Evolutionary conservation across 2,113 vertebrate genomes (phyloP).

Genomic region (Choloepus hoffmanni): DNA sequence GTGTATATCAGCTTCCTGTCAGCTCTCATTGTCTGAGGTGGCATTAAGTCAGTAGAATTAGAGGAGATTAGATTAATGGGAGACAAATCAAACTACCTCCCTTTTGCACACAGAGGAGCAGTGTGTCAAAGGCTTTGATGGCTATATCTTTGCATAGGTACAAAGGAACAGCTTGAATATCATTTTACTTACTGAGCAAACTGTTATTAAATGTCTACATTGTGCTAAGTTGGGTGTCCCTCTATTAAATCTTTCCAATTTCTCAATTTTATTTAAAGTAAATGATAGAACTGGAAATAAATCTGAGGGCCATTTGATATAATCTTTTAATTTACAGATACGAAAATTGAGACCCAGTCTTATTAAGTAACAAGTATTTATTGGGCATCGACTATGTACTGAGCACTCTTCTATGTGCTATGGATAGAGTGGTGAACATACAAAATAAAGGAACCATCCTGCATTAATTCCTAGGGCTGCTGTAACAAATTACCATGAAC

Average conservation of each 20-base stretch:
- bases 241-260: slow-evolving; percentile 3
- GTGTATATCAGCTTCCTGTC: background rate
- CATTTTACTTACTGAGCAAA: background rate
- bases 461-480: no score
- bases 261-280: slow-evolving; percentile 63
- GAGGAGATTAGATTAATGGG: background rate
- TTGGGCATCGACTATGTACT: background rate
- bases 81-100: background rate
- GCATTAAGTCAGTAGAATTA: slow-evolving; percentile 10
- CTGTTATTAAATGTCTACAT: background rate
- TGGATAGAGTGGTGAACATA: background rate
- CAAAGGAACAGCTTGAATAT: background rate
- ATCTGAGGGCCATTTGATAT: background rate
- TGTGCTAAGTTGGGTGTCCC: background rate
- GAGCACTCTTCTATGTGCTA: background rate
- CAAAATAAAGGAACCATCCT: background rate
- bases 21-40: background rate
- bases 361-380: background rate
- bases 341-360: background rate
- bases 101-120: background rate
- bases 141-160: background rate
- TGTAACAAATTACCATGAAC: no score
- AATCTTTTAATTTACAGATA: background rate
- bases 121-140: background rate
- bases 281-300: background rate